Conservation (phyloP, 2,113 vertebrate genomes). For the Cephalopholis sonnerati region DNA sequence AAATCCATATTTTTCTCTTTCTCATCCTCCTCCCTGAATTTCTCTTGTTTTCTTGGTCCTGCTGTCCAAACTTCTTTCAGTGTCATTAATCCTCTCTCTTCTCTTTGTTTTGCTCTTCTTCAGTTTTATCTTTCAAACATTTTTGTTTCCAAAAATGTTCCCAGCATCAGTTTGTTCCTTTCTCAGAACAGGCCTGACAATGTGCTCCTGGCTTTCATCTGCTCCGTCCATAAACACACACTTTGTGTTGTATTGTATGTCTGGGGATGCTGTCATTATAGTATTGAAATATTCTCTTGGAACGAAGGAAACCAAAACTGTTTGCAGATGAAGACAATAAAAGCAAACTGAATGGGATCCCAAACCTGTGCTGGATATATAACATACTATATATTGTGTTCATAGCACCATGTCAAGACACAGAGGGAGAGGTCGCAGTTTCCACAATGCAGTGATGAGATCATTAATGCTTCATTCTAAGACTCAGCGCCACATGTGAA, state of each 20-base stretch:
- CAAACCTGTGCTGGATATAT: slow-evolving; percentile 20
- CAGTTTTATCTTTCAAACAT: slow-evolving; percentile 45
- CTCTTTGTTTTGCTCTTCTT: slow-evolving; percentile 44
- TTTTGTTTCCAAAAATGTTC: slow-evolving; percentile 28
- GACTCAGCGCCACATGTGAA: not conserved
- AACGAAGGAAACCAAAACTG: slow-evolving; percentile 42
- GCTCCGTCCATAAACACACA: slow-evolving; percentile 45
- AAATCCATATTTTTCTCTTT: slow-evolving; percentile 12
- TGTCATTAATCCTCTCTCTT: slow-evolving; percentile 30
- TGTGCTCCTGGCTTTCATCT: slow-evolving; percentile 52
- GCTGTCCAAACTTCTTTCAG: slow-evolving; percentile 26
- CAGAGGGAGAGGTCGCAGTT: slow-evolving; percentile 14
- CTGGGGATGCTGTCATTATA: slow-evolving; percentile 45
- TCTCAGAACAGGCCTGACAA: slow-evolving; percentile 39
- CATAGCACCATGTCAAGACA: not conserved
- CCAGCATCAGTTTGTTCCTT: slow-evolving; percentile 32
- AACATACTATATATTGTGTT: slow-evolving; percentile 21
- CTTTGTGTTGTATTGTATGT: slow-evolving; percentile 40
- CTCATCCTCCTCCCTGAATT: not conserved
- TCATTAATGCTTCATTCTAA: slow-evolving; percentile 4
- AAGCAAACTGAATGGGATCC: slow-evolving; percentile 34
- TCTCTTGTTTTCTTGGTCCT: slow-evolving; percentile 10
- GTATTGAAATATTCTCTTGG: slow-evolving; percentile 40
- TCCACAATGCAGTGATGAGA: slow-evolving; percentile 19
- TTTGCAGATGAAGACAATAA: slow-evolving; percentile 67